Base-by-base conservation (phyloP, 2,888 invertebrate genomes). In the Apodemia mormo region DNA sequence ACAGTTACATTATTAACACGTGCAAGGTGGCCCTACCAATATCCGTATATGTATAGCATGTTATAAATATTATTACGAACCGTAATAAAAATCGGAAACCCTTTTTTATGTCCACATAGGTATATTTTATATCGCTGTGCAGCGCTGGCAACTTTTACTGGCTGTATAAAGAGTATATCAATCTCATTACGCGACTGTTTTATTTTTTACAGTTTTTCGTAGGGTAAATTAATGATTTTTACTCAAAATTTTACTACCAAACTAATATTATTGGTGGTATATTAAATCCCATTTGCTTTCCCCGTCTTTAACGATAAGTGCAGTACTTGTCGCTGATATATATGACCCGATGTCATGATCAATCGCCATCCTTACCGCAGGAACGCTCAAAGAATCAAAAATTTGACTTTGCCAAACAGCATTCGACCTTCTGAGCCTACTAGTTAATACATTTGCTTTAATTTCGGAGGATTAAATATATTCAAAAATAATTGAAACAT, bases 1-100 rank as follows among this genome's bases (percentile, higher is more conserved):
- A 76, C 73, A 75, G 73, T 73, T 75, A 77, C 72, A 74, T 74
- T 74, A 76, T 73, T 75, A 77, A 73, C 73, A 71, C 58, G 29
- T 61, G 58, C 58, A 61, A 61, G 58, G 58, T 61, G 30, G 58
- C 58, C 58, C 58, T 10, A 29, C 30, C 58, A 61, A 61, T 61
- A 61, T 61, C 58, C 58, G 58, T 61, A 61, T 30, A 22, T 29
- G 56, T 61, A 61, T 61, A 61, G 58, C 58, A 61, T 33, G 58
- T 61, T 61, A 61, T 61, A 61, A 61, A 61, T 61, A 61, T 61
- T 61, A 61, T 61, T 61, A 61, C 58, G 58, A 61, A 61, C 58
- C 58, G 58, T 61, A 61, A 61, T 61, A 61, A 61, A 61, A 61
- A 61, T 61, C 58, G 58, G 58, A 61, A 61, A 61, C 58, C 58